A percentile compares a stretch with the other conserved stretches of the same genome.
Conservation (phyloP, 2,113 vertebrate genomes). For the Nothobranchius kuhntae region DNA sequence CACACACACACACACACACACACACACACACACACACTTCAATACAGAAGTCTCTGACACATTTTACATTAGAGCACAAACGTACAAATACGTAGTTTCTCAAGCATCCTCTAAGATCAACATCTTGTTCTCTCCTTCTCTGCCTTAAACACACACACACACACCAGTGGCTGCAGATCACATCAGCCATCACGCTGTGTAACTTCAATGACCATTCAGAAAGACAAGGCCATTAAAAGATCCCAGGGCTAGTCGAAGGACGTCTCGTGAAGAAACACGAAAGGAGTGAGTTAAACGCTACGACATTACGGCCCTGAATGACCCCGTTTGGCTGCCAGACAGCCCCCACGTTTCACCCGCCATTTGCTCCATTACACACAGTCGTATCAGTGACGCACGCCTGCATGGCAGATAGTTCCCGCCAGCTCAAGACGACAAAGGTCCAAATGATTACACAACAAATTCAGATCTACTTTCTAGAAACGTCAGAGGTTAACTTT, state of each 20-base stretch:
- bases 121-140: not conserved
- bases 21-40: conserved; percentile 26
- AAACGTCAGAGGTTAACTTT: too few species aligned
- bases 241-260: conserved; percentile 28
- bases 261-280: conserved; percentile 50
- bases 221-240: conserved; percentile 49
- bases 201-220: conserved; percentile 43
- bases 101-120: conserved; percentile 1
- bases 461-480: too few species aligned
- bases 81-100: conserved; percentile 1
- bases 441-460: not conserved
- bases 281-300: conserved; percentile 23
- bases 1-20: conserved; percentile 12
- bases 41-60: conserved; percentile 25
- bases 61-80: conserved; percentile 14
- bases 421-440: conserved; percentile 13
- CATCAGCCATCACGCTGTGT: conserved; percentile 39
- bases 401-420: conserved; percentile 31
- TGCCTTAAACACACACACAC: not conserved
- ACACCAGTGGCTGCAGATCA: conserved; percentile 32
- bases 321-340: conserved; percentile 51
- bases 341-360: conserved; percentile 48
- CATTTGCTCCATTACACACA: conserved; percentile 67
- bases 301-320: conserved; percentile 50
- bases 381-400: conserved; percentile 54